These are phyloP conservation scores for Rhopilema esculentum DNA, from an alignment of 30 jellyfish, hydroid and myxozoan species.

Conservation along the genomic window DNA sequence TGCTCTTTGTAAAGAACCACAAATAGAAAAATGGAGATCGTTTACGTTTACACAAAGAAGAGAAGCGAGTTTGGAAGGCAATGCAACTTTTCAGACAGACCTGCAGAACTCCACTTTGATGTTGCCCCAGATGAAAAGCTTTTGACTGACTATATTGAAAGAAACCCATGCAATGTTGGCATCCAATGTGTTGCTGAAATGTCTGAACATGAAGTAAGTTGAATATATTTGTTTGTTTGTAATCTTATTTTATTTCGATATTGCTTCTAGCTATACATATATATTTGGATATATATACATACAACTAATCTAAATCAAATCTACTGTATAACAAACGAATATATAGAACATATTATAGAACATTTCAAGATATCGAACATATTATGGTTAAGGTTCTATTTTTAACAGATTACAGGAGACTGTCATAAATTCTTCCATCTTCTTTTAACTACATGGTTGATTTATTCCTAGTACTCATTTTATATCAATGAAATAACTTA, in stretches of 20 bases:
- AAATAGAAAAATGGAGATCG: slow-evolving; percentile 79
- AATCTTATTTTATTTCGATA: neutral
- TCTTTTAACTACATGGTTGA: too few relatives aligned
- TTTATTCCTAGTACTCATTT: too few relatives aligned
- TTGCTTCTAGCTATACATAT: too few relatives aligned
- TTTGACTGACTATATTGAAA: slow-evolving; percentile 70
- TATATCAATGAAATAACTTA: too few relatives aligned
- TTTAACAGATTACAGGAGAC: too few relatives aligned
- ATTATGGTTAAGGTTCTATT: too few relatives aligned
- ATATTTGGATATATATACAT: too few relatives aligned
- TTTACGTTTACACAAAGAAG: slow-evolving; percentile 91
- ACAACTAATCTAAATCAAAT: too few relatives aligned
- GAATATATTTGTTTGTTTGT: neutral
- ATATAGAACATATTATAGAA: too few relatives aligned
- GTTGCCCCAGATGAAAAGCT: slow-evolving; percentile 84
- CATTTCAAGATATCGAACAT: too few relatives aligned
- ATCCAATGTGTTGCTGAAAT: slow-evolving; percentile 93
- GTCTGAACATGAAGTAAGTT: slow-evolving; percentile 92
- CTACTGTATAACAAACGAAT: neutral
- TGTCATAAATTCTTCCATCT: too few relatives aligned
- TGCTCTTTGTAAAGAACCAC: neutral
- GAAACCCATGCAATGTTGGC: slow-evolving; percentile 95
- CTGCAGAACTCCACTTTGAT: slow-evolving; percentile 93
- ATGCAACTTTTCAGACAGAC: slow-evolving; percentile 92
- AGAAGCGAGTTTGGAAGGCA: slow-evolving; percentile 96